Percentiles rank a stretch among this genome's conserved stretches.
Conservation (phyloP, 2,888 invertebrate species). For the Chalcis sispes region DNA sequence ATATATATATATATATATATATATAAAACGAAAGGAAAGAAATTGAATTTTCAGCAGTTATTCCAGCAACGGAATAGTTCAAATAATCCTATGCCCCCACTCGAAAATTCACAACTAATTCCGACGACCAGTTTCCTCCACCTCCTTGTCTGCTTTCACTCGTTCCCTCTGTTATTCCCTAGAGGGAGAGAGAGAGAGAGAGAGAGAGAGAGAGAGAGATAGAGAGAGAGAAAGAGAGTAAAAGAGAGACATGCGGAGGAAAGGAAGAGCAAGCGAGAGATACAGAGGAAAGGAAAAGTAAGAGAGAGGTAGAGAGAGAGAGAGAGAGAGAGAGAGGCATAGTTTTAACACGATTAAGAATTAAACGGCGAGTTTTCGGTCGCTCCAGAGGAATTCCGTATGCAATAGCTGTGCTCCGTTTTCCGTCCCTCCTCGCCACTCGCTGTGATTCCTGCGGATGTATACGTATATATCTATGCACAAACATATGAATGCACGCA, state of each 20-base stretch:
- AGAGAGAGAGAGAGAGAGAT: conserved; percentile 29
- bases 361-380: conserved; percentile 62
- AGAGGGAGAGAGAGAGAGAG: conserved; percentile 4
- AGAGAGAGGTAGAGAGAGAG: conserved; percentile 31
- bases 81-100: conserved; percentile 38
- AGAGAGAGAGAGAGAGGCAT: conserved; percentile 46
- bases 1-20: no score
- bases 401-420: conserved; percentile 60
- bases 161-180: background rate
- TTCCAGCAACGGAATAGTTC: conserved; percentile 42
- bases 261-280: no score
- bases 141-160: conserved; percentile 11
- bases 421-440: background rate
- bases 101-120: conserved; percentile 52
- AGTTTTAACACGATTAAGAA: conserved; percentile 69
- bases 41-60: conserved; percentile 39
- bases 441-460: conserved; percentile 16
- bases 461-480: conserved; percentile 10
- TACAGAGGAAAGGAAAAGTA: no score
- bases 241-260: no score
- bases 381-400: conserved; percentile 64
- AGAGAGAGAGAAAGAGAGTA: no score
- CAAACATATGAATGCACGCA: background rate
- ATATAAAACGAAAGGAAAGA: background rate
- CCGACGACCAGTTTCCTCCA: background rate